These are phyloP conservation scores for Cygnus atratus DNA, from an alignment of 2,113 vertebrate species.

Conservation along the genomic window DNA sequence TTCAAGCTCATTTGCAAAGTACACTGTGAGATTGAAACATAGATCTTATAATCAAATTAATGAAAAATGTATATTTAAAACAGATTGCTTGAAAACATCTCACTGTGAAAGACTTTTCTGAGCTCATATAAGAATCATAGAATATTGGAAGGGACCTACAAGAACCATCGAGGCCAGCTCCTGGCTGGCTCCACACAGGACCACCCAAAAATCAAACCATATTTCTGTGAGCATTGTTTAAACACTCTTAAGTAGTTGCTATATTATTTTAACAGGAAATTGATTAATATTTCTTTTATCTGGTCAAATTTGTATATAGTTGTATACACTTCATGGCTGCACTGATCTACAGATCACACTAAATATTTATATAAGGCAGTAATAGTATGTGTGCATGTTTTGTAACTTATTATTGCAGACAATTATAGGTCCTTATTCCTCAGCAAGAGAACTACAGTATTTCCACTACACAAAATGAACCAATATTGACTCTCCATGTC, in stretches of 20 bases:
- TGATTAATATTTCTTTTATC: not conserved
- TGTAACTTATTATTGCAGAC: not conserved
- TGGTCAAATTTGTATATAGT: not conserved
- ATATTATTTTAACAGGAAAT: not conserved
- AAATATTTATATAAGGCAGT: not conserved
- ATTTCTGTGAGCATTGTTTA: no score
- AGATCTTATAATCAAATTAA: not conserved
- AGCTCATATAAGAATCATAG: not conserved
- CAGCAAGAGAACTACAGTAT: not conserved
- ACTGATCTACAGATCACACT: not conserved
- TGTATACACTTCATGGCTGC: not conserved
- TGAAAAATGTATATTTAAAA: not conserved
- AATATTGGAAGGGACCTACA: no score
- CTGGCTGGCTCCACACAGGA: no score
- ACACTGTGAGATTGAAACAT: not conserved
- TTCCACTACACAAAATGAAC: not conserved
- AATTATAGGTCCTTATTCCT: not conserved
- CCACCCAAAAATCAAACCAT: no score
- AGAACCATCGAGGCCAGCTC: no score
- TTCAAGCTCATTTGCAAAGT: not conserved
- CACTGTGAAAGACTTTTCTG: not conserved
- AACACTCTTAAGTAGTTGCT: not conserved
- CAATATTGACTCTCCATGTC: not conserved
- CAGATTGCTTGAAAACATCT: not conserved
- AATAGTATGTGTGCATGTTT: not conserved